Base-by-base conservation (phyloP, 2,888 invertebrate species). In the Coelopa pilipes region DNA sequence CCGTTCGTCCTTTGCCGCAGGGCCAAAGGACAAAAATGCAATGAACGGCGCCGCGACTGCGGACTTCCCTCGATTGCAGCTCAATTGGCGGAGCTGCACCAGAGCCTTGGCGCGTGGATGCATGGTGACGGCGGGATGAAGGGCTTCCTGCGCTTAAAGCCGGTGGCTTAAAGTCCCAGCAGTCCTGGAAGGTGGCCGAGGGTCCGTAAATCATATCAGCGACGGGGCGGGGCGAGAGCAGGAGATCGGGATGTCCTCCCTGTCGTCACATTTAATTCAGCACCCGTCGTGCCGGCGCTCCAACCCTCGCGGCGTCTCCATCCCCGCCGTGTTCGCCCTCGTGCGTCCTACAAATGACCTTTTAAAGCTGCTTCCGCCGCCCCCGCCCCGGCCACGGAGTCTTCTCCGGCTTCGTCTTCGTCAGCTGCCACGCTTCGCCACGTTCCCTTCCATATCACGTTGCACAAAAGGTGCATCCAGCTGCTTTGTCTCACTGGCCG, bases 401-500 rank as follows among this genome's bases (percentile, higher is more conserved):
- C 13, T 21, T 24, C 53, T 10, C 53, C 67, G 13, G 34, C 67
- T 0, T 24, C 55, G 11, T 34, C n/a, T 4, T 17, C 13, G 12
- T 34, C 57, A 24, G 57, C 17, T 46, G 46, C 19, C 21, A 62
- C 24, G 53, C 62, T n/a, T 49, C 62, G 70, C 70, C 62, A 17
- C 13, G 49, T 60, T 62, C 21, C 21, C 50, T 62, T 70, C 62
- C 70, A 62, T 62, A 62, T 63, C 70, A 70, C 62, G 63, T 70
- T 70, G 70, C 70, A 63, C 70, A 70, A 62, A 70, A 70, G 70
- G 62, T 70, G 70, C 70, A 70, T 70, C 63, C 45, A 62, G 34
- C 59, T 69, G 11, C 57, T 69, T 15, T 66, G 49, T 17, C 69
- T 53, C 55, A 34, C 12, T n/a, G 4, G 13, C 67, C 34, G 24